Percentiles rank a stretch among this genome's conserved stretches.
Conservation (phyloP, 2,797 vertebrate genomes). For the Hipposideros larvatus region DNA sequence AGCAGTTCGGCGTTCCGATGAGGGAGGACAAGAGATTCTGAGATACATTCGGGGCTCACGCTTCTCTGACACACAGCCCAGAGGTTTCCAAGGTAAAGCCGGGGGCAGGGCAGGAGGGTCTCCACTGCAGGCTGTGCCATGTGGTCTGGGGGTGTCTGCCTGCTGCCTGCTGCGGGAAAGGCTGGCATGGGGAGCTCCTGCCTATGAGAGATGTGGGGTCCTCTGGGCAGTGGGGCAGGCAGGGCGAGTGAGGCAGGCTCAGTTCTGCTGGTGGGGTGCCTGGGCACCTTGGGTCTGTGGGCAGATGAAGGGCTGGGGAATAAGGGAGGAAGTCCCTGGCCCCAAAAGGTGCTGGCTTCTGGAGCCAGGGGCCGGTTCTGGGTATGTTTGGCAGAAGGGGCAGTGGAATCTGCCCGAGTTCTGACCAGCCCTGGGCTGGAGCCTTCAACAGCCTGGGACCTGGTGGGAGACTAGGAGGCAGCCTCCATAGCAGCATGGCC, state of each 20-base stretch:
- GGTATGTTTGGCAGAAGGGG: conserved; percentile 62
- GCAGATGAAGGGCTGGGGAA: not conserved
- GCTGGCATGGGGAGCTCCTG: not conserved
- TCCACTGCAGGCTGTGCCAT: not conserved
- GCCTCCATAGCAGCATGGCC: conserved; percentile 83
- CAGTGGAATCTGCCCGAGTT: conserved; percentile 23
- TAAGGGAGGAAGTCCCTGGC: not conserved
- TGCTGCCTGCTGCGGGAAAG: not conserved
- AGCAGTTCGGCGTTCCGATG: not conserved
- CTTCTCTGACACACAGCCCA: conserved; percentile 18
- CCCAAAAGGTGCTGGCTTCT: conserved; percentile 23
- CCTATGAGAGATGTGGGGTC: not conserved
- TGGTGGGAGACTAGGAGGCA: conserved; percentile 69
- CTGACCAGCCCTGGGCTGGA: conserved; percentile 59
- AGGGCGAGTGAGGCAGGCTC: conserved; percentile 45
- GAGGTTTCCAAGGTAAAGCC: conserved; percentile 23
- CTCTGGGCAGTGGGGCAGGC: not conserved
- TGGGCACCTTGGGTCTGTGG: conserved; percentile 46
- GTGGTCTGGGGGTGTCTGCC: conserved; percentile 59
- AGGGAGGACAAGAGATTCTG: not conserved
- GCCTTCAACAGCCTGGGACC: conserved; percentile 78
- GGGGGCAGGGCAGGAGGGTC: not conserved
- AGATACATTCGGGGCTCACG: not conserved
- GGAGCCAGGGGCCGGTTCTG: not conserved
- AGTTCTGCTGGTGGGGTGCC: conserved; percentile 76